Evolutionary conservation across 1,140 invertebrate genomes (phyloP).

Genomic region (Cylas formicarius): DNA sequence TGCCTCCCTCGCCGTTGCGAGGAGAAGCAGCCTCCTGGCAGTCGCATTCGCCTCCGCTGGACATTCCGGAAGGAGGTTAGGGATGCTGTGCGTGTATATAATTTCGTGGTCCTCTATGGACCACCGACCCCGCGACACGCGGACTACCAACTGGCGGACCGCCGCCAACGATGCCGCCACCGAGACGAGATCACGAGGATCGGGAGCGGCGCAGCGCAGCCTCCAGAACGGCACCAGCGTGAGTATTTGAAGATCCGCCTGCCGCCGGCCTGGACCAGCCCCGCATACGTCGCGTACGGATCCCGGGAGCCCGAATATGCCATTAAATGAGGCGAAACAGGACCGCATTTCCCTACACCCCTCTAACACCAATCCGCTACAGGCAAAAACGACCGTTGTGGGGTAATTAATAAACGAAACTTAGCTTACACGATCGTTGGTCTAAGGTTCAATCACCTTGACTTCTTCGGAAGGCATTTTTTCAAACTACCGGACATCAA

Average conservation of each 20-base stretch:
- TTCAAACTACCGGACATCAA: no score
- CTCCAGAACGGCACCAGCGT: conserved; percentile 13
- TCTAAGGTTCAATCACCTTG: no score
- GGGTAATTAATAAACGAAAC: no score
- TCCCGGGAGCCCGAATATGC: conserved; percentile 19
- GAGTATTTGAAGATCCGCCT: conserved; percentile 14
- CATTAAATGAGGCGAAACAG: conserved; percentile 17
- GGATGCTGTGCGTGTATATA: conserved; percentile 19
- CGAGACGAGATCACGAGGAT: conserved; percentile 15
- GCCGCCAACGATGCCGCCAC: conserved; percentile 6
- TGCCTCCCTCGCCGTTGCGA: conserved; percentile 18
- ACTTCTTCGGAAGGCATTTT: no score
- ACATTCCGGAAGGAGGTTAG: conserved; percentile 26
- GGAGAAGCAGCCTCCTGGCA: conserved; percentile 14
- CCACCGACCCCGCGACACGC: conserved; percentile 18
- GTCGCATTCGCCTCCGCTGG: conserved; percentile 14
- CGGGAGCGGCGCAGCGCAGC: conserved; percentile 18
- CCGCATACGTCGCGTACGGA: conserved; percentile 9
- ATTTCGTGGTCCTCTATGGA: conserved; percentile 16
- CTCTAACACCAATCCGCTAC: no score
- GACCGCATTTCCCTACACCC: conserved; percentile 11
- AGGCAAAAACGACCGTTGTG: no score
- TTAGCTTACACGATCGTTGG: no score
- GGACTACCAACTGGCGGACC: conserved; percentile 17
- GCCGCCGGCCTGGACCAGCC: conserved; percentile 13